Base-by-base conservation (phyloP, 2,113 vertebrate species). In the Canis aureus region DNA sequence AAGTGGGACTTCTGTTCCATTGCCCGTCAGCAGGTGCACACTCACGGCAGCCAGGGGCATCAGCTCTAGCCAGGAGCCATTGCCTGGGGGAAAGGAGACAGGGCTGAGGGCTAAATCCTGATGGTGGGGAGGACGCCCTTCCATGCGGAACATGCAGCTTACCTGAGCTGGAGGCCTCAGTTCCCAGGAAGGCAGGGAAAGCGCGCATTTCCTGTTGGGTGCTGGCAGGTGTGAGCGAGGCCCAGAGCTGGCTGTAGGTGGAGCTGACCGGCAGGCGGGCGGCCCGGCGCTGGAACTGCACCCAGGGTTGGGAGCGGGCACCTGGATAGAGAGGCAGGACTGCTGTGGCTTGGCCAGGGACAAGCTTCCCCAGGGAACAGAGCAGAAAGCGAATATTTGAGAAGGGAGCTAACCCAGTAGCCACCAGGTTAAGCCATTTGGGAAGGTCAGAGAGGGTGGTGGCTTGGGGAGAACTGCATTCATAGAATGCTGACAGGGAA, bases 151-250 rank as follows among this genome's bases (percentile, higher is more conserved):
- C 19, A 60, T 43, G 19, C 13, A 12, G 66, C 97, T 3, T 95
- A 99, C 99, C 99, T 97, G 99, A 99, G 98, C 98, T 97, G 98
- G 99, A 99, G 98, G 98, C 98, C 97, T 99, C 99, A 0, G 99
- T 98, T 12, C 99, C 99, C 76, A 99, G 98, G 82, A 99, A 99
- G 94, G 99, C 99, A 3, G 99, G 99, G 98, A 99, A 99, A n/a
- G 99, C 99, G 2, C 99, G 98, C 74, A 99, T 99, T 96, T 99
- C 99, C 64, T 99, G 99, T 96, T 99, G 99, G 73, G 99, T 99
- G 93, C 99, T 99, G 98, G 99, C 99, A 0, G 99, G 99, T 1
- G 99, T 99, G 96, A 99, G 99, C 2, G 99, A 98, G 0, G 99
- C 99, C 8, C 99, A 99, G 94, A 99, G 99, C 23, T 99, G 99